Percentiles rank a stretch among this genome's conserved stretches.
phyloP scores from a whole-genome alignment of 2,797 vertebrate species.

The Chrysocyon brachyurus region DNA sequence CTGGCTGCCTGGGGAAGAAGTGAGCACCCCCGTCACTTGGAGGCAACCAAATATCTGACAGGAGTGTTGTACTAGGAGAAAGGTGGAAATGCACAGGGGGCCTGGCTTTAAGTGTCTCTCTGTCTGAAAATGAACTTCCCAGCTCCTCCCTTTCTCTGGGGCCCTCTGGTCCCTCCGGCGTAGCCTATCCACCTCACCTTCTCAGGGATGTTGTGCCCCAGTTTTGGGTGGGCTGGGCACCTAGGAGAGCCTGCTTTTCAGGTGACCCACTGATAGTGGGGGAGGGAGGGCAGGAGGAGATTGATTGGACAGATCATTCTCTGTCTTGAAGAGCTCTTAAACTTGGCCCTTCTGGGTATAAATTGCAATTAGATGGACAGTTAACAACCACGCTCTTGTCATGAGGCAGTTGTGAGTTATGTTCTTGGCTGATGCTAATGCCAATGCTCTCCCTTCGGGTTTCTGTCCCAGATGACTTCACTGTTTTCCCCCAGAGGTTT shows the following conservation, averaged over 20 bases:
- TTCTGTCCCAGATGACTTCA: background rate
- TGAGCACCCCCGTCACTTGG: background rate
- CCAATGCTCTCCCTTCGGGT: conserved; percentile 13
- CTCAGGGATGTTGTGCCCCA: background rate
- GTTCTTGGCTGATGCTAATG: background rate
- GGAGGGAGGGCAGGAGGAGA: background rate
- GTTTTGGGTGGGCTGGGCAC: too few species aligned
- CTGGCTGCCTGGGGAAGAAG: background rate
- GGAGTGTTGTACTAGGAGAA: background rate
- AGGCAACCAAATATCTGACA: background rate
- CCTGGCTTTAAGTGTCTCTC: background rate
- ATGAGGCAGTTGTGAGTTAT: background rate
- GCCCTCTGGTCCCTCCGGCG: background rate
- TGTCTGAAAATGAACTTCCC: background rate
- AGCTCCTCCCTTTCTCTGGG: background rate
- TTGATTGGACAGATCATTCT: background rate
- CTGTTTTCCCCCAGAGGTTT: background rate
- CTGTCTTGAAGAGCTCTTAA: background rate
- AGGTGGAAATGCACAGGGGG: background rate
- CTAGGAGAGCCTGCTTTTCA: background rate
- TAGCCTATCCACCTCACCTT: background rate
- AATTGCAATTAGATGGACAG: background rate
- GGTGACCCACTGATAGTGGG: background rate
- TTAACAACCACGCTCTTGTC: background rate
- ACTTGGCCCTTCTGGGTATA: background rate